Evolutionary conservation across 2,888 invertebrate species (phyloP).

Genomic region (Acrobeloides nanus): DNA sequence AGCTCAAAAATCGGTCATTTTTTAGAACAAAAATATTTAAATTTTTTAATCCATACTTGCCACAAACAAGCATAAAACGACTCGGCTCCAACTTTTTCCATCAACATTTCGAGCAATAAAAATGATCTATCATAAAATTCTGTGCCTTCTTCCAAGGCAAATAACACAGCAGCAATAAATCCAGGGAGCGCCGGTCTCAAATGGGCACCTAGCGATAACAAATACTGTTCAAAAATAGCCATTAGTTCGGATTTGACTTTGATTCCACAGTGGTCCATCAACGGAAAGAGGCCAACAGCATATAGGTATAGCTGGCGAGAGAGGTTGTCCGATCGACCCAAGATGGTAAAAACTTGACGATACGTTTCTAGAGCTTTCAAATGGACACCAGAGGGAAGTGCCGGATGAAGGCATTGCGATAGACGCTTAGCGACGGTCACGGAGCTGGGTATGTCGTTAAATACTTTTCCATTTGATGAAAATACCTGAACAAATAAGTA

Average conservation of each 20-base stretch:
- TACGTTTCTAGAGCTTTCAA: slow-evolving; percentile 83
- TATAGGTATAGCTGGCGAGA: slow-evolving; percentile 48
- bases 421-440: slow-evolving; percentile 80
- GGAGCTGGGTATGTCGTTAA: slow-evolving; percentile 74
- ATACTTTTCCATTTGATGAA: slow-evolving; percentile 67
- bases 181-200: slow-evolving; percentile 75
- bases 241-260: slow-evolving; percentile 75
- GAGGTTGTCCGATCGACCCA: slow-evolving; percentile 63
- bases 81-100: slow-evolving; percentile 64
- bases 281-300: slow-evolving; percentile 72
- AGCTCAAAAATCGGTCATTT: neutral
- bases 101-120: slow-evolving; percentile 37
- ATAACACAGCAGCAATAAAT: slow-evolving; percentile 75
- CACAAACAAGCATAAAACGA: slow-evolving; percentile 80
- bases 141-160: slow-evolving; percentile 61
- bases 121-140: slow-evolving; percentile 50
- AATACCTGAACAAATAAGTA: slow-evolving; percentile 63
- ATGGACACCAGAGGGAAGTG: slow-evolving; percentile 73
- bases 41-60: slow-evolving; percentile 59
- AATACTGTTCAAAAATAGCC: slow-evolving; percentile 75
- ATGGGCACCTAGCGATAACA: slow-evolving; percentile 72
- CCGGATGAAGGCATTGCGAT: slow-evolving; percentile 87
- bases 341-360: slow-evolving; percentile 78
- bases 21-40: slow-evolving; percentile 1
- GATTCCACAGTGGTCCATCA: slow-evolving; percentile 77